phyloP scores from a whole-genome alignment of 2,113 vertebrate species.

The Nycticryphes semicollaris region DNA sequence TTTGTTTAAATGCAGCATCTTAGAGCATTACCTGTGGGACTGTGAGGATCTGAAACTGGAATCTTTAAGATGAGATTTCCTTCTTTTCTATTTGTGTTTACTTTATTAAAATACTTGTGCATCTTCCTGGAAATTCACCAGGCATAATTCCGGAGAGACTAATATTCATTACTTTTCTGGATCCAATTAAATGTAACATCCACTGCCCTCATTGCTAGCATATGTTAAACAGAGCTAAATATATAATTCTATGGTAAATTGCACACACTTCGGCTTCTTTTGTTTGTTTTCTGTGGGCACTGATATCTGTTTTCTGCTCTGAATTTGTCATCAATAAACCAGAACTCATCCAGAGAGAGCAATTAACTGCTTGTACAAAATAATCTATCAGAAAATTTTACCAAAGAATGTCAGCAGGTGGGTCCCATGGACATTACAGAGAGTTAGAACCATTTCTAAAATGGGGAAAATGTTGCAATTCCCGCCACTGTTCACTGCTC shows the following conservation, averaged over 20 bases:
- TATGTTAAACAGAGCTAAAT: slow-evolving; percentile 34
- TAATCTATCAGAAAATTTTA: neutral
- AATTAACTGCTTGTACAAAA: neutral
- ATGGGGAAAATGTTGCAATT: neutral
- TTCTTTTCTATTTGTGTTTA: neutral
- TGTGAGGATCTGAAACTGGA: neutral
- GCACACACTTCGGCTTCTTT: neutral
- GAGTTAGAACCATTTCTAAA: neutral
- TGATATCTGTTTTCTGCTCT: slow-evolving; percentile 8
- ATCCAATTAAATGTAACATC: slow-evolving; percentile 28
- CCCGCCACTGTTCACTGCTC: neutral
- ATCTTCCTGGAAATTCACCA: slow-evolving; percentile 21
- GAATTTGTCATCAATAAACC: neutral
- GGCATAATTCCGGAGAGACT: neutral
- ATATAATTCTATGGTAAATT: neutral
- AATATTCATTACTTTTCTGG: slow-evolving; percentile 32
- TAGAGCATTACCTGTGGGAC: neutral
- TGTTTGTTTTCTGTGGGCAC: slow-evolving; percentile 23
- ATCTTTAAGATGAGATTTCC: neutral
- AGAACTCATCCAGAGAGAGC: neutral
- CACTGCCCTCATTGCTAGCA: slow-evolving; percentile 8
- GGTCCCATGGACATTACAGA: neutral
- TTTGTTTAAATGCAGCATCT: neutral
- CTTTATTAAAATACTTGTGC: slow-evolving; percentile 7
- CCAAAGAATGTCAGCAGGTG: neutral